A percentile compares a stretch with the other conserved stretches of the same genome.
Conservation (phyloP, 2,888 invertebrate genomes). For the Oligia strigilis region DNA sequence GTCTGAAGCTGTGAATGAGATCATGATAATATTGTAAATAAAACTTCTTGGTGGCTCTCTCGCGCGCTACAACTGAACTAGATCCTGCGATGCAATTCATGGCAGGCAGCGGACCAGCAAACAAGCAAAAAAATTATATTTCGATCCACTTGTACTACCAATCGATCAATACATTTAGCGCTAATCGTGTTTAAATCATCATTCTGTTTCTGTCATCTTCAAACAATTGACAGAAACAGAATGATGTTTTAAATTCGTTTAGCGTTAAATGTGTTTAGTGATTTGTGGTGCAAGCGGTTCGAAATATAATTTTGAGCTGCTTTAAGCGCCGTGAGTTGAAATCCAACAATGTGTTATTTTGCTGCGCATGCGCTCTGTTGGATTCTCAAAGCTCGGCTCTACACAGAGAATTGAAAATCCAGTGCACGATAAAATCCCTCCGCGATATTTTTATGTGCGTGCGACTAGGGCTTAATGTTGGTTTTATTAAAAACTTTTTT, state of each 20-base stretch:
- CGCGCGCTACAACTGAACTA: conserved; percentile 23
- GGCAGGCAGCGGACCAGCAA: conserved; percentile 10
- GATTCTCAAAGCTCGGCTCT: no score
- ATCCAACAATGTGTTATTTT: no score
- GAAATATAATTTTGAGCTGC: no score
- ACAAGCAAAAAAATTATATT: background rate
- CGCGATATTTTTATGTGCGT: background rate
- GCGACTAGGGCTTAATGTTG: background rate
- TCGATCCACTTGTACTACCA: no score
- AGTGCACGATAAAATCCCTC: background rate
- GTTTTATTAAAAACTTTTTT: no score
- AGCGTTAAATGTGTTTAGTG: background rate
- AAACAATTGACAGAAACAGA: background rate
- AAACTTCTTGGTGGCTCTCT: conserved; percentile 35
- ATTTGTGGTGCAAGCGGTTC: background rate
- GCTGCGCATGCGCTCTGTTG: no score
- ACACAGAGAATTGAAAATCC: no score
- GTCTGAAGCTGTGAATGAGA: conserved; percentile 31
- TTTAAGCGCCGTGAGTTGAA: no score
- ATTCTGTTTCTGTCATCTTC: background rate
- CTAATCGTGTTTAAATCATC: background rate
- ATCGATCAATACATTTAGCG: background rate
- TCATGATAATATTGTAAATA: conserved; percentile 50
- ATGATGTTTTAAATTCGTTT: background rate
- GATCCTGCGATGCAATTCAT: background rate